Evolutionary conservation across 2,888 invertebrate genomes (phyloP), one percentile per base, ranked within the genome.

Genomic region (Choristoneura rosaceana): DNA sequence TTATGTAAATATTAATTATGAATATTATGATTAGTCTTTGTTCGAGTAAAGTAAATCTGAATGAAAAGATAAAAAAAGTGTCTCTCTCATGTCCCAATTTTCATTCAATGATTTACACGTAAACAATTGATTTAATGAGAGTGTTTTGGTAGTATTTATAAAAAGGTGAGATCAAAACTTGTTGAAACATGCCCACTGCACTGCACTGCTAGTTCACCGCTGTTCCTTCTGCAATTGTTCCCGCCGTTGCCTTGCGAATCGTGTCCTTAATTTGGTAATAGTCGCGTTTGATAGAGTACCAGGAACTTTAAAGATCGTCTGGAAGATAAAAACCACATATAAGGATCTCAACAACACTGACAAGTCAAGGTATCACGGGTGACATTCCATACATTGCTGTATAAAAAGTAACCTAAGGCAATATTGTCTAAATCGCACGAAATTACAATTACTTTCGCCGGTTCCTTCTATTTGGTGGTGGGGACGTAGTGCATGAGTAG

Each of bases 281-380:
- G 95, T 95, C 59, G 95, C 91, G 79, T 95, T 95, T 60, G 97
- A 95, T 81, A 98, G 94, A 61, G 97, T 96, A 74, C 97, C 97
- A 79, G 97, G 96, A 86, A 97, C 95, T 92, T 96, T 96, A 90
- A 98, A 98, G 86, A 98, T 97, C 82, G 96, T 95, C 97, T 97
- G 94, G 69, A 95, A 96, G 77, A 82, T 80, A 55, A 17, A 52
- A 52, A 5, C n/a, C 17, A 38, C 7, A 38, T 38, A 38, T 38
- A 7, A 38, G 7, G 38, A 25, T 38, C 5, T 38, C 34, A 34
- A 34, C 34, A 5, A 34, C 5, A 38, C 38, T 38, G 38, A 38
- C 38, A 4, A 38, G 7, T 38, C 7, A 38, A 25, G 2, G 25
- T 25, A 25, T 25, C 25, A 25, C 1, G 25, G 25, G 25, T 25